These are phyloP conservation scores for mouse (Mus musculus) DNA, from an alignment of 2,113 vertebrate species.

Conservation along the genomic window GRCm39 chr6:144802501-144803000, in stretches of 20 bases:
- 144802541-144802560: neutral
- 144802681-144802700: neutral
- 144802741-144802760: neutral
- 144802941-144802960: constrained; percentile 19
- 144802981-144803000: constrained; percentile 27
- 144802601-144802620: neutral
- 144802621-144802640: neutral
- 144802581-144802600: neutral
- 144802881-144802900: neutral
- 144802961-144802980: constrained; percentile 29
- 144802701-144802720: neutral
- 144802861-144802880: neutral
- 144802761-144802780: neutral
- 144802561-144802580: neutral
- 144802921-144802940: constrained; percentile 33
- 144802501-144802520: neutral
- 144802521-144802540: neutral
- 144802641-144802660: neutral
- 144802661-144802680: neutral
- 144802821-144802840: neutral
- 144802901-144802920: neutral
- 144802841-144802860: neutral
- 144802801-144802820: neutral
- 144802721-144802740: neutral
- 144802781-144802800: neutral